A percentile compares a stretch with the other conserved stretches of the same genome.
phyloP scores from a whole-genome alignment of 2,113 vertebrate species.

The Actenoides hombroni region DNA sequence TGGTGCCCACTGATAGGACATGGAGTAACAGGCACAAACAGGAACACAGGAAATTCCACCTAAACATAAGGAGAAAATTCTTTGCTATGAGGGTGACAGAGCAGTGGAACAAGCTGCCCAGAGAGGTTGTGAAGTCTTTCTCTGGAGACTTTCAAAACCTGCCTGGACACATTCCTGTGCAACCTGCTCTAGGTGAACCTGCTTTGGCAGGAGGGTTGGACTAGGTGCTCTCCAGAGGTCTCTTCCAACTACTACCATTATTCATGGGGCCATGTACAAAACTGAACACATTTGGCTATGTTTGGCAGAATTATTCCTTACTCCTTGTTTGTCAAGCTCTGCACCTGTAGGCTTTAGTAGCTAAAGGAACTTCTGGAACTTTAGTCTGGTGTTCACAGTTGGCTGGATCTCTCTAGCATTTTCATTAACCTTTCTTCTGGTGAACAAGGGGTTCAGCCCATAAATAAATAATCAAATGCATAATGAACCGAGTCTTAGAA shows the following conservation, averaged over 20 bases:
- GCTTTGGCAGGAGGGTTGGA: too few species aligned
- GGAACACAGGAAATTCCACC: too few species aligned
- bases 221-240: too few species aligned
- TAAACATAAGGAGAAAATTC: too few species aligned
- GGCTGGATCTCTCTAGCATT: not conserved
- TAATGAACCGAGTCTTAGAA: not conserved
- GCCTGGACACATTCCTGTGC: too few species aligned
- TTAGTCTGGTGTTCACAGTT: not conserved
- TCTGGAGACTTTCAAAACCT: too few species aligned
- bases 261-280: not conserved
- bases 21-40: too few species aligned
- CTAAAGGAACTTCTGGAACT: not conserved
- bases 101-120: too few species aligned
- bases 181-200: too few species aligned
- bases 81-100: too few species aligned
- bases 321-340: not conserved
- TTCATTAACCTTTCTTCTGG: not conserved
- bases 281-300: not conserved
- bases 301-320: not conserved
- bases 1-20: too few species aligned
- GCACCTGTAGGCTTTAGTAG: not conserved
- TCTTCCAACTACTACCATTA: not conserved
- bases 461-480: not conserved
- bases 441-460: not conserved
- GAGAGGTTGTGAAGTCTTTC: too few species aligned